Conservation (phyloP, 2,888 invertebrate genomes). For the Cetonia aurata region DNA sequence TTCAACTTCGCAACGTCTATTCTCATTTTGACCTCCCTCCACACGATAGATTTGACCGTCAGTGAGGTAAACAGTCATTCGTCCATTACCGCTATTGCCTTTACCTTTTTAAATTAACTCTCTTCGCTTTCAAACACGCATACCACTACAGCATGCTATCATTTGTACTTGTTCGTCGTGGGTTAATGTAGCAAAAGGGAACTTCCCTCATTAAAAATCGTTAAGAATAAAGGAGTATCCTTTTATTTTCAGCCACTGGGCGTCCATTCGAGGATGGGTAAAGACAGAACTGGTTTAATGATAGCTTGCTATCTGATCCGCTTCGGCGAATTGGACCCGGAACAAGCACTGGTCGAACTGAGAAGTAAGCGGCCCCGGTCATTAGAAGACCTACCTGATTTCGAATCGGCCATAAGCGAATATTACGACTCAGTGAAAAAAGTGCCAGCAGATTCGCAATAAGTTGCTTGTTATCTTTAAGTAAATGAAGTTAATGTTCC, state of each 20-base stretch:
- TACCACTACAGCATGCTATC: slow-evolving; percentile 16
- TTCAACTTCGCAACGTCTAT: too few species aligned
- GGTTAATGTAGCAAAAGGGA: neutral
- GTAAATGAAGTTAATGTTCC: too few species aligned
- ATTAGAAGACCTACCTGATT: slow-evolving; percentile 64
- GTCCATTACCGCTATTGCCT: neutral
- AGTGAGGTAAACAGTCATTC: too few species aligned
- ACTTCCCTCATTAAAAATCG: slow-evolving; percentile 13
- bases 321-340: slow-evolving; percentile 73
- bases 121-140: neutral
- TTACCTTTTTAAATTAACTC: neutral
- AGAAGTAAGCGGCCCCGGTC: slow-evolving; percentile 73
- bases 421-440: slow-evolving; percentile 31
- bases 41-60: too few species aligned
- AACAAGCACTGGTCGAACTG: slow-evolving; percentile 72
- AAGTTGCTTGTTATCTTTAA: neutral
- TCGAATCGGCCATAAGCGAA: slow-evolving; percentile 39
- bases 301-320: slow-evolving; percentile 80
- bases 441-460: neutral
- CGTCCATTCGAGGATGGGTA: slow-evolving; percentile 78
- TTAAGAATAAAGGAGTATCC: slow-evolving; percentile 4
- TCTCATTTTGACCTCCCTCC: too few species aligned
- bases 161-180: slow-evolving; percentile 6
- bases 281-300: slow-evolving; percentile 80
- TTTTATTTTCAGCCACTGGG: slow-evolving; percentile 71